Base-by-base conservation (phyloP, 2,113 vertebrate genomes). In the Prunella fulvescens region DNA sequence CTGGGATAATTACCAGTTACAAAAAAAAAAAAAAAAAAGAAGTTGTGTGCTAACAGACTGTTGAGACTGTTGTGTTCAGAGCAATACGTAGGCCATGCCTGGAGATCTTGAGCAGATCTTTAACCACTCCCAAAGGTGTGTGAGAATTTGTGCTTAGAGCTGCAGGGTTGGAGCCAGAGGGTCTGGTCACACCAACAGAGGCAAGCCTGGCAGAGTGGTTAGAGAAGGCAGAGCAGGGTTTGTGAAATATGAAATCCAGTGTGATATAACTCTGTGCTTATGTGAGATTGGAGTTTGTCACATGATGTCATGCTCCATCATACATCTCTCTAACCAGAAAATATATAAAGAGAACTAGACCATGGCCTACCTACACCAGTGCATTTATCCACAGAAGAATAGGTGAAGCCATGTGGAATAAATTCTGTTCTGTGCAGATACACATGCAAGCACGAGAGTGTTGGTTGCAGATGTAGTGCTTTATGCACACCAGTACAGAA, bases 391-490 rank as follows among this genome's bases (percentile, higher is more conserved):
- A 2, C 23, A 42, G 50, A 91, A 45, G 47, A 69, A 24, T 6
- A 22, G 10, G 3, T 47, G 61, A 53, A 50, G 76, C 40, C 28
- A 1, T 2, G 23, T 57, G 70, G 45, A 84, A 42, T 64, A 9
- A 29, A 2, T 11, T 29, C 19, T 25, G 25, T 39, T 86, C 19
- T 33, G 3, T 15, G 11, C 28, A 35, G 35, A 19, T 31, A 5
- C 19, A 51, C 10, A 1, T 0, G 10, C 6, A 18, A 44, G 2
- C 1, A 0, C 3, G 8, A 13, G 28, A 19, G 16, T 61, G 54
- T 25, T 61, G 62, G 22, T 53, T 73, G 53, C 58, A 56, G 65
- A 33, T 48, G 10, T 11, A 17, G 40, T 11, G 47, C 54, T 82
- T 81, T 48, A 26, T 56, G 42, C 10, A 9, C 29, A 19, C 25